Base-by-base conservation (phyloP, 64 coral and sea anemone species). In the Pocillopora verrucosa region DNA sequence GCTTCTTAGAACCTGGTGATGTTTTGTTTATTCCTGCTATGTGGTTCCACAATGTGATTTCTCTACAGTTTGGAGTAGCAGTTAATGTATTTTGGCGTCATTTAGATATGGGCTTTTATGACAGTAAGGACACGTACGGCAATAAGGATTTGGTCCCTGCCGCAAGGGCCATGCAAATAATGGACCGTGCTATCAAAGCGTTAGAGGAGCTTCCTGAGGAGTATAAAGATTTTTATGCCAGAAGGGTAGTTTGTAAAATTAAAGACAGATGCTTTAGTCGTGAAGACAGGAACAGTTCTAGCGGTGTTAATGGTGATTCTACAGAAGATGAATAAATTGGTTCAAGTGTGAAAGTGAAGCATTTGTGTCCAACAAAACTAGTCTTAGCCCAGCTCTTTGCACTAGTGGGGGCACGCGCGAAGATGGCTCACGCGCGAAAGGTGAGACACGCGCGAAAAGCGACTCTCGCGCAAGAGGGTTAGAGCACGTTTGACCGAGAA, bases 61-160 rank as follows among this genome's bases (percentile, higher is more conserved):
- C 95, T 79, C 26, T 96, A 59, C 88, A 96, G 57, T 96, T 96
- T 73, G 95, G 95, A 34, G 95, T 96, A 90, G 95, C 95, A 24
- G 92, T 96, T 12, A 96, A 96, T 84, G 95, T 96, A 6, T 96
- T 96, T n/a, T 96, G 95, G 95, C 91, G 92, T 60, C 95, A 96
- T 90, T 84, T 96, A 56, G 58, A 88, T 26, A 38, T 16, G 24
- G 73, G 67, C 61, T 68, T 90, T 65, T 96, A 96, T 81, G 91
- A 96, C 77, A 78, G 73, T 15, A 96, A 76, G 82, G 95, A 96
- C 86, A 93, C 88, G 13, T 96, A 96, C 11, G 95, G 95, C 13
- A 96, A 96, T 74, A 96, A 93, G 36, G 95, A 96, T 77, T 90
- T 96, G 38, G 69, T 96, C 56, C 88, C 95, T 77, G 95, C 95